A percentile compares a stretch with the other conserved stretches of the same genome.
Evolutionary conservation across 2,113 vertebrate species (phyloP).

Genomic region (Carlito syrichta): DNA sequence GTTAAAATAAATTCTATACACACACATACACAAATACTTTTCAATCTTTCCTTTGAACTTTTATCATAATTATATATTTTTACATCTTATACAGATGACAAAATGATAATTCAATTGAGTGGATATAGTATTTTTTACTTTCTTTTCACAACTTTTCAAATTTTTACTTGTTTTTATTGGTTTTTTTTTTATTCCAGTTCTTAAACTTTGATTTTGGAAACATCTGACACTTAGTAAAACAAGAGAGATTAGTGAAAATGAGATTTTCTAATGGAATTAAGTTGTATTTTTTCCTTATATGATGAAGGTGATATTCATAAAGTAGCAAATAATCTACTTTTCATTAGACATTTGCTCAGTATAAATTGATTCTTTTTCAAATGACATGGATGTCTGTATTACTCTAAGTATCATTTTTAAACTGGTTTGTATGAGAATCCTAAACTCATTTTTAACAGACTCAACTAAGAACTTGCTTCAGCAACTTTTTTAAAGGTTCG

Average conservation of each 20-base stretch:
- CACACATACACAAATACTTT: neutral
- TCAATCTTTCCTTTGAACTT: neutral
- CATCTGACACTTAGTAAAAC: neutral
- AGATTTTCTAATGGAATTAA: neutral
- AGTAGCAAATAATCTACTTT: neutral
- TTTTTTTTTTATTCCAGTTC: neutral
- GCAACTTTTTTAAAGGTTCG: neutral
- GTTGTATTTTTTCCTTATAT: neutral
- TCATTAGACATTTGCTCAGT: neutral
- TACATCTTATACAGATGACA: neutral
- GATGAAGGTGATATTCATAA: neutral
- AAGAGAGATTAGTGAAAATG: neutral
- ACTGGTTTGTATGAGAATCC: neutral
- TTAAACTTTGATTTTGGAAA: neutral
- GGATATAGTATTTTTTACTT: neutral
- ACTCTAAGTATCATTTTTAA: neutral
- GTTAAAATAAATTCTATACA: neutral
- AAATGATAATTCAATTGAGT: neutral
- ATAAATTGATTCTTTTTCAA: neutral
- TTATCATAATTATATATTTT: neutral
- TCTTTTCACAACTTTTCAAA: neutral
- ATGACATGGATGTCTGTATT: neutral
- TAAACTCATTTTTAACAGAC: neutral
- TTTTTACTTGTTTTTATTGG: neutral
- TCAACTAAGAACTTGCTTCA: conserved; percentile 29